Evolutionary conservation across 2,888 invertebrate genomes (phyloP), one percentile per base, ranked within the genome.

Genomic region (Hesperia comma): DNA sequence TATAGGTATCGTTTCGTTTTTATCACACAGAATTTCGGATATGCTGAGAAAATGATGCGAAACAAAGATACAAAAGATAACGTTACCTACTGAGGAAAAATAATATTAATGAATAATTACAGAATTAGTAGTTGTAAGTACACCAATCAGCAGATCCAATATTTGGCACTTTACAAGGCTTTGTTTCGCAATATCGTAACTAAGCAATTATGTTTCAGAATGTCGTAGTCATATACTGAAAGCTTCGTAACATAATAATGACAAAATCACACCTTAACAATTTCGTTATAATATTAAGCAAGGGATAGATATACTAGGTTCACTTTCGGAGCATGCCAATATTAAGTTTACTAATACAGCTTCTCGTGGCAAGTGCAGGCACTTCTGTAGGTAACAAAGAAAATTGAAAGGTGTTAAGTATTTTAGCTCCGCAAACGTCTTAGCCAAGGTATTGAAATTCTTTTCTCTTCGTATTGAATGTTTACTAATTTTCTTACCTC

Each of bases 271-370:
- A 17, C 49, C 19, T 19, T 46, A 46, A n/a, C 7, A 51, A 14
- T 19, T 21, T 40, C 21, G 51, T 40, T 61, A n/a, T 33, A 53
- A 61, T 37, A 40, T 61, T 19, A 53, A 61, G 53, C 15, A 19
- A 19, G 10, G 15, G 33, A 57, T 53, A 19, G 37, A 33, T n/a
- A n/a, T n/a, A n/a, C n/a, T n/a, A 49, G 40, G 61, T 61, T 61
- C 51, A 61, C 61, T 61, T 61, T 32, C 14, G 19, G 61, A 61
- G 61, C 37, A 37, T 17, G 33, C 51, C 37, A 33, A 26, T n/a
- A 37, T 61, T 51, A 33, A 61, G 51, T 61, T 61, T 61, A 19
- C 33, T 37, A 51, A 6, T 33, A 33, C 49, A 14, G 12, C 37
- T 8, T 37, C 49, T 19, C 37, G 33, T 17, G 26, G 46, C 32